Base-by-base conservation (phyloP, 2,888 invertebrate species). In the Sialis lutaria region DNA sequence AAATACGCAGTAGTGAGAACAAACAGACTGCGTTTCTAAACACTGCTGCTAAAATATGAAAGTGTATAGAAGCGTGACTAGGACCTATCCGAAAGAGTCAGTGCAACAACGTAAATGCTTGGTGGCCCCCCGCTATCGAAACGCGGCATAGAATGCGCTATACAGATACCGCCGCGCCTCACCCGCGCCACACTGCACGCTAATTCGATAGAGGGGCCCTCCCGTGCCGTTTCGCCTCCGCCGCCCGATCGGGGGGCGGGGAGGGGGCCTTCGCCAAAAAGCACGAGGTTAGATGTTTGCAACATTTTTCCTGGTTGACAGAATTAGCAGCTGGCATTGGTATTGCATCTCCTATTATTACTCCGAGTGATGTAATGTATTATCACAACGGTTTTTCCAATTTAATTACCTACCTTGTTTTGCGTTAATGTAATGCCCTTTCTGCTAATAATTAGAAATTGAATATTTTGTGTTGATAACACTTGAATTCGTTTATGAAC, bases 221-320 rank as follows among this genome's bases (percentile, higher is more conserved):
- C 48, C 51, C 50, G 53, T 44, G 52, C 47, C 46, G 48, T 46
- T 49, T 54, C 52, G 52, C 55, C 52, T 22, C 22, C 22, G 22
- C 55, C 54, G 55, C 52, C 53, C 56, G 40, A 51, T 51, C 43
- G 52, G 51, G 48, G 55, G 48, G 53, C 55, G 10, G 67, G 66
- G 63, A 61, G 33, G 53, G 60, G 55, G 62, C 22, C 42, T 31
- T 30, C 22, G 55, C 55, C 53, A 54, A 52, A 51, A 58, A 39
- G 2, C 10, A 6, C 42, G 31, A 57, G 60, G 59, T 61, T 57
- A 57, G 57, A 54, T 50, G 56, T 57, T 58, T 57, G 55, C 54
- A 55, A 58, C 58, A 61, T 62, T 63, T 63, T 64, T 64, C 64
- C 63, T 63, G 63, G 62, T 64, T 63, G 59, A 61, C 62, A 60